phyloP scores from a whole-genome alignment of 92 coral and sea anemone species.

The Phenganax subtilis region DNA sequence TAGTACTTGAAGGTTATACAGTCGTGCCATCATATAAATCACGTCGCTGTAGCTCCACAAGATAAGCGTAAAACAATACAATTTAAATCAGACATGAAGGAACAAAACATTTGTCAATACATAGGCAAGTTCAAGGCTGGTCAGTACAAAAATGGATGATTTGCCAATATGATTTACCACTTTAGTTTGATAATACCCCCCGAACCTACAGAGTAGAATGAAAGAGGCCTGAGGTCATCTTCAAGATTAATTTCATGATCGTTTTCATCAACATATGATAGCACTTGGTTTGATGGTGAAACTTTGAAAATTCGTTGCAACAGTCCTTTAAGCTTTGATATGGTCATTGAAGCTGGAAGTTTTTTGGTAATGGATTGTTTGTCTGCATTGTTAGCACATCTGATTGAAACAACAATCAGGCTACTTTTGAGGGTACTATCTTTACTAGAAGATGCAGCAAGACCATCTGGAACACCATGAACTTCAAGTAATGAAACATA shows the following conservation, averaged over 20 bases:
- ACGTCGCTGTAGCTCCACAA: too few species aligned
- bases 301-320: constrained; percentile 74
- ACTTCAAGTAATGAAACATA: constrained; percentile 56
- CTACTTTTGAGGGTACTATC: constrained; percentile 70
- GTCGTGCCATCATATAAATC: too few species aligned
- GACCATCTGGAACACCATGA: constrained; percentile 73
- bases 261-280: constrained; percentile 76
- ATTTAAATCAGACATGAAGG: too few species aligned
- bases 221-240: constrained; percentile 79
- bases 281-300: constrained; percentile 62
- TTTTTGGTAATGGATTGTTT: constrained; percentile 68
- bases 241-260: constrained; percentile 78
- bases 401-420: constrained; percentile 72
- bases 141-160: too few species aligned
- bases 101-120: too few species aligned
- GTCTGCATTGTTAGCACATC: constrained; percentile 66
- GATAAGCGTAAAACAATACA: too few species aligned
- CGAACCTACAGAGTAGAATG: constrained; percentile 72
- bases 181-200: constrained; percentile 74
- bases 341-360: constrained; percentile 90
- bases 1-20: too few species aligned
- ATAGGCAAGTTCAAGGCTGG: too few species aligned
- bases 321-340: constrained; percentile 84
- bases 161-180: constrained; percentile 49
- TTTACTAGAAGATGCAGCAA: constrained; percentile 41